Base-by-base conservation (phyloP, 2,888 invertebrate genomes). In the Polylopha cassiicola region DNA sequence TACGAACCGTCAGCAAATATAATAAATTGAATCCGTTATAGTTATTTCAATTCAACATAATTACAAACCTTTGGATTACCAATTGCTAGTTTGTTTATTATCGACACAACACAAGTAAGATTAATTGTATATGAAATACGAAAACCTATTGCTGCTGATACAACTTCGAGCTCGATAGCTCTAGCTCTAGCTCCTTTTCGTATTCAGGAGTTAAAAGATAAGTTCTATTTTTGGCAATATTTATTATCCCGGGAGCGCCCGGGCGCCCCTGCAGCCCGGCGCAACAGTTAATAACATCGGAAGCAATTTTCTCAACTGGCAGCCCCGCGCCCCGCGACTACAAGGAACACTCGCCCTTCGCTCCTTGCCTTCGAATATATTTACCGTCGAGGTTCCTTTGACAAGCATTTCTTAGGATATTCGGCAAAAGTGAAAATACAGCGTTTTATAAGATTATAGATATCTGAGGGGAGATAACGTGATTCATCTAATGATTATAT, bases 401-500 rank as follows among this genome's bases (percentile, higher is more conserved):
- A 5, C 11, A 13, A 2, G 3, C 20, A 22, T 13, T 4, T 16
- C 21, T 27, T 3, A 37, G 37, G 24, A 38, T 42, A 46, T 43
- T 46, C 37, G 30, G 30, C 24, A 45, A 47, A 53, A 57, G 48
- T 44, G 52, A 58, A 55, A 61, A 61, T 54, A 65, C 61, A 60
- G 54, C 61, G 55, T 39, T 46, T 57, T 59, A 61, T 49, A 45
- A 58, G 57, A 73, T 73, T 71, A 66, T 53, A 47, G 57, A 32
- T 51, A 62, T 70, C 68, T 48, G 29, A 32, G 38, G 22, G 18
- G 30, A 16, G 30, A 36, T 33, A 55, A 44, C 39, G 56, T 53
- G 54, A 61, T 53, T 67, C 65, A 63, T 65, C 66, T 66, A 65
- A 30, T 41, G 36, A 71, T 73, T 67, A 71, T 51, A 51, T 59